Percentiles rank a stretch among this genome's conserved stretches.
phyloP scores from a whole-genome alignment of 2,888 invertebrate species.

The Drosophila pseudotakahashii region DNA sequence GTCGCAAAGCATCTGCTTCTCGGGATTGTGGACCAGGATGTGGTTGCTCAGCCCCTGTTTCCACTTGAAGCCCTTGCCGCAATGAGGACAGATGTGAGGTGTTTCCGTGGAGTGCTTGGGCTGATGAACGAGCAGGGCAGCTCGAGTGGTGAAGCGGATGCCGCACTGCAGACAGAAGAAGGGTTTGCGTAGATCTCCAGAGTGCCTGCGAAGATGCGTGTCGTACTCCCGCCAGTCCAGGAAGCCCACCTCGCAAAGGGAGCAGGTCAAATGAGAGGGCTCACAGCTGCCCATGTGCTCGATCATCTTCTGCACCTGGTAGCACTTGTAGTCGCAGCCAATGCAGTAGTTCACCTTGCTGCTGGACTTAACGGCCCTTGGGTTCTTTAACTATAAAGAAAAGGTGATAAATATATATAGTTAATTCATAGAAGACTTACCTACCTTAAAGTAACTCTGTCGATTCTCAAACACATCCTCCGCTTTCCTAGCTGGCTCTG shows the following conservation, averaged over 20 bases:
- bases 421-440: neutral
- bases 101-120: conserved; percentile 86
- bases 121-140: conserved; percentile 85
- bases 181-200: conserved; percentile 83
- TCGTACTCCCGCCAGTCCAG: conserved; percentile 81
- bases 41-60: conserved; percentile 86
- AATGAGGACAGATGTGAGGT: conserved; percentile 85
- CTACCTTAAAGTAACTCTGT: conserved; percentile 81
- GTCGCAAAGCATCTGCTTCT: conserved; percentile 86
- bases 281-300: conserved; percentile 80
- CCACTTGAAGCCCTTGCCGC: conserved; percentile 86
- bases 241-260: conserved; percentile 82
- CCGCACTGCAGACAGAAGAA: conserved; percentile 86
- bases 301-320: conserved; percentile 84
- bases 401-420: neutral
- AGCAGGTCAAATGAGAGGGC: conserved; percentile 80
- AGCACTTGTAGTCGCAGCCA: conserved; percentile 83
- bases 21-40: conserved; percentile 85
- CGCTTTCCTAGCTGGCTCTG: conserved; percentile 43
- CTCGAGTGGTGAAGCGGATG: conserved; percentile 85
- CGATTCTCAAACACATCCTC: conserved; percentile 79
- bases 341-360: conserved; percentile 84
- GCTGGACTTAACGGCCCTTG: conserved; percentile 69
- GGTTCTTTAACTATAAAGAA: conserved; percentile 66
- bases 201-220: conserved; percentile 84